Evolutionary conservation across 2,888 invertebrate species (phyloP), one percentile per base, ranked within the genome.

Genomic region (Sceliomorpha sp.): DNA sequence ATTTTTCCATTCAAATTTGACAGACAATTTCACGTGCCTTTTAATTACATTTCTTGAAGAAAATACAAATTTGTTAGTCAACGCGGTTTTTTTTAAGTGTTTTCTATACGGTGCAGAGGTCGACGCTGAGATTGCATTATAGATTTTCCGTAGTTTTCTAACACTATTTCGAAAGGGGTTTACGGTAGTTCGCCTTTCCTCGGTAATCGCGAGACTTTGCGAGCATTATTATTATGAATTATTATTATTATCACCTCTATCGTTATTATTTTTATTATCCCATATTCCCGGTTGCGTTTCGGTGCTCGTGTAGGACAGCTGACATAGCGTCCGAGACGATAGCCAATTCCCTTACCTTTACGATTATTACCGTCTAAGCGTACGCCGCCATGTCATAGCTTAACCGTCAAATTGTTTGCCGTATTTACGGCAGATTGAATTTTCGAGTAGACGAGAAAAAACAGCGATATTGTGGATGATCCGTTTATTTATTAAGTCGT

Each of bases 341-440:
- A 77, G 78, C 77, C 82, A 80, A 82, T 81, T 76, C 71, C 76
- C 75, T 80, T 76, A 77, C 82, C 77, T 83, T 83, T 82, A 82
- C 78, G 82, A 80, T 82, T 83, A 83, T 83, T 78, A 80, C 77
- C 55, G 56, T 66, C 64, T 68, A 62, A 48, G 69, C 59, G 60
- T 62, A 44, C 48, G 36, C 48, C 14, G 63, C 42, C 55, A 47
- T 63, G 47, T 73, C 66, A 58, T 63, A 71, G 69, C 70, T 76
- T 72, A 20, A 70, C 71, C 69, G 70, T 73, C 78, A 75, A 83
- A 84, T 83, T 82, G 80, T 84, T 82, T 81, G 76, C 72, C 66
- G 70, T 81, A 76, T 79, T 82, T 78, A 79, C 70, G 79, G 74
- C 72, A 77, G 75, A 83, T 83, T 81, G 79, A 83, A 82, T 81